Base-by-base conservation (phyloP, 1,140 invertebrate species). In the Ceratosolen solmsi region DNA sequence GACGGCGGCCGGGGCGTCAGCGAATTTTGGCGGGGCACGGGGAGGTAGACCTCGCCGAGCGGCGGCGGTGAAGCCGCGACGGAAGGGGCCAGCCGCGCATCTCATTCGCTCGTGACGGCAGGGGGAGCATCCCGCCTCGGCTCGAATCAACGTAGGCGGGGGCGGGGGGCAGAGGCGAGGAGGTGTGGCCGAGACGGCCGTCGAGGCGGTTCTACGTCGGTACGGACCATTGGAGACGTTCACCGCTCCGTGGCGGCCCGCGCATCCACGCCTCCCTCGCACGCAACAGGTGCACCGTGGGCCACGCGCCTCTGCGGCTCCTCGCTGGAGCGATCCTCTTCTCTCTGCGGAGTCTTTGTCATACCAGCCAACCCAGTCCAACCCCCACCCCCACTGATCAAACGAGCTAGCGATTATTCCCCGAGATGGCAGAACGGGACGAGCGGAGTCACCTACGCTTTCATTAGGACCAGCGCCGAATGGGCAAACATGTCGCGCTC, bases 181-280 rank as follows among this genome's bases (percentile, higher is more conserved):
- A 85, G 86, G 86, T 87, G 87, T 88, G 86, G 88, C 88, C 85
- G 86, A 84, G 58, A 36, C 25, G 46, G 60, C 41, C 60, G 85
- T 85, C 86, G 87, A 88, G 87, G 89, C 89, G 89, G 89, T 87
- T 89, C 87, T 84, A 87, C 84, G 84, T 85, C 86, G 84, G 84
- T 87, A 87, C 87, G 89, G 89, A 86, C 89, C 88, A 90, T 90
- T 90, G 89, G 89, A 83, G 87, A 89, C 85, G 84, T 84, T 86
- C 88, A 83, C 85, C 85, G 20, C 81, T 86, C 86, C 89, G 89
- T 90, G 85, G 85, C 56, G 41, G 33, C 51, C 75, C 46, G 72
- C 79, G 54, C 75, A 87, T 87, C 85, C 87, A 88, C 88, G 87
- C 89, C 74, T 58, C 56, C 38, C 71, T 11, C 38, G n/a, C 41